Conservation (phyloP, 2,113 vertebrate genomes). For the Tragelaphus imberbis region DNA sequence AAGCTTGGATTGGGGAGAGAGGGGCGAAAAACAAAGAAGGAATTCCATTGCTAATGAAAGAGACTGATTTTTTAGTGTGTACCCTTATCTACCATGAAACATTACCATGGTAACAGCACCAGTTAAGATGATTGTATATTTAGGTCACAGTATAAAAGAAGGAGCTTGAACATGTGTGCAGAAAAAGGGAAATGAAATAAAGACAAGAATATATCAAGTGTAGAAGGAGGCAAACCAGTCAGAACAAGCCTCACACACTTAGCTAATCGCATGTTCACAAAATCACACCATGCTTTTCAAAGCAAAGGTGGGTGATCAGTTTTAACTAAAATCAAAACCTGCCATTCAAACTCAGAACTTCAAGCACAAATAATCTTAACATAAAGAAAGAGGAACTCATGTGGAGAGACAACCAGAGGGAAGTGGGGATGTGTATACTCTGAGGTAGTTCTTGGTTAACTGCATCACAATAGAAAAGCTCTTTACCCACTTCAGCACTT, state of each 20-base stretch:
- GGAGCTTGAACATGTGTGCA: constrained; percentile 40
- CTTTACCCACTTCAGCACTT: background rate
- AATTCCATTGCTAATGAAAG: constrained; percentile 54
- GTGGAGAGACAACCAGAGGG: background rate
- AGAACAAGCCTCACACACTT: background rate
- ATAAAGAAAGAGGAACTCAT: background rate
- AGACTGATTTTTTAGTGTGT: constrained; percentile 44
- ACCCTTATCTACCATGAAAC: constrained; percentile 57
- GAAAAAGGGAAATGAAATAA: background rate
- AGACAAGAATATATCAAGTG: background rate
- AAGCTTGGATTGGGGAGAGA: background rate
- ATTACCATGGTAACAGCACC: constrained; percentile 69
- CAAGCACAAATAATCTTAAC: background rate
- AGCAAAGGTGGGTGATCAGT: background rate
- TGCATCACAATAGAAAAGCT: background rate
- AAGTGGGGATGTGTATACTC: background rate
- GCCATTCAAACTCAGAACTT: background rate
- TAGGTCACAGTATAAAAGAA: constrained; percentile 72
- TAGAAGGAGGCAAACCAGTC: background rate
- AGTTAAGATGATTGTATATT: constrained; percentile 68
- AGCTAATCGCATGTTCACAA: background rate
- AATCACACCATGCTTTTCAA: background rate
- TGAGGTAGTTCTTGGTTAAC: background rate
- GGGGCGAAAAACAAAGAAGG: background rate
- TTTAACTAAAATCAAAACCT: background rate